Evolutionary conservation across 2,888 invertebrate species (phyloP), one percentile per base, ranked within the genome.

Genomic region (Lepidocyrtinus sp.): DNA sequence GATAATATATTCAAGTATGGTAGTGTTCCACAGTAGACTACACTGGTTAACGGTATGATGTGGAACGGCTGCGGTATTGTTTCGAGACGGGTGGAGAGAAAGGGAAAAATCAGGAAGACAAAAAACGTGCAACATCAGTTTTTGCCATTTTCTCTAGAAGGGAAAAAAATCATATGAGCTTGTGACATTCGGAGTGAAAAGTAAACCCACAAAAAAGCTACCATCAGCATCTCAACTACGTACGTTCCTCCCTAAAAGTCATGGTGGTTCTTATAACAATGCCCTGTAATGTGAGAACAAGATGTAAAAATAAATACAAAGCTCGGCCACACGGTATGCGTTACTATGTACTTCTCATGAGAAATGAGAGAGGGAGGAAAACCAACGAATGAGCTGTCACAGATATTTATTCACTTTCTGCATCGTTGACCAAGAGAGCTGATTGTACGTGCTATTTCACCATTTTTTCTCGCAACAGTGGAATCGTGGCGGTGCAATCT

Each of bases 401-500:
- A 55, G 67, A 72, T 78, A 78, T 72, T 78, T 72, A 78, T 78
- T 78, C 78, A 72, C 61, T 78, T 78, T 78, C 78, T 78, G 68
- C 78, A 78, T 78, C 78, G 72, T 68, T 78, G 78, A 73, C 78
- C 78, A 78, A 36, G 59, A 68, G 68, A 72, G 72, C 78, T 78
- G 78, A 78, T 73, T 69, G 75, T 68, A 72, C 72, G 72, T 78
- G 78, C 78, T 61, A 63, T 68, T 78, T 62, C 62, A 68, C 65
- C 67, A 76, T 68, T 78, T 78, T 68, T 78, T 72, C 36, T 21
- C 59, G 59, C 59, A 59, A 59, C 59, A 59, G 21, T 59, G 22
- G 59, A 59, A 59, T 7, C 22, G 59, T 55, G 17, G 17, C 59
- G 59, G 59, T 21, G 19, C 21, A 59, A 59, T 21, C 21, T 21